These are phyloP conservation scores for Eolophus roseicapilla DNA, from an alignment of 2,113 vertebrate genomes.

Conservation along the genomic window DNA sequence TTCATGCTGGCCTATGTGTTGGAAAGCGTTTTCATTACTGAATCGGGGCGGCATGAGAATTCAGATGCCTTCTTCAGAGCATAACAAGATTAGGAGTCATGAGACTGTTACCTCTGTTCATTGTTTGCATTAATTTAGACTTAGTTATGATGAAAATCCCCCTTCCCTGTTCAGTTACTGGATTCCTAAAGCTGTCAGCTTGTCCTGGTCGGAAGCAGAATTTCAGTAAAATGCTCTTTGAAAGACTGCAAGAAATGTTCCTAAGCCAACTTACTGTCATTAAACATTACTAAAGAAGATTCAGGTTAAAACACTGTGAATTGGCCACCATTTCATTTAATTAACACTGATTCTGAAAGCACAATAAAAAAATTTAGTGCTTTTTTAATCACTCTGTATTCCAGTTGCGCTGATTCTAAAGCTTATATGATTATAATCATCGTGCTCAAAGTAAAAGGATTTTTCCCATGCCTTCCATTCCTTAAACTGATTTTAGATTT, in stretches of 20 bases:
- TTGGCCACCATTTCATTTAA: constrained; percentile 42
- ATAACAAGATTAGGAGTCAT: constrained; percentile 34
- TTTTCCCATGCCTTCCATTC: constrained; percentile 42
- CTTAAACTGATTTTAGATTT: constrained; percentile 69
- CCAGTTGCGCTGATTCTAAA: constrained; percentile 10
- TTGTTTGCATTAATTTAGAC: constrained; percentile 57
- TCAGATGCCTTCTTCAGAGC: constrained; percentile 1
- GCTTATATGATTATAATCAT: constrained; percentile 56
- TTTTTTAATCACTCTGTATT: constrained; percentile 52
- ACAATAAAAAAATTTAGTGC: constrained; percentile 52
- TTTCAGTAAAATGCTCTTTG: constrained; percentile 38
- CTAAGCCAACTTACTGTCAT: constrained; percentile 56
- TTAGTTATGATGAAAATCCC: constrained; percentile 20
- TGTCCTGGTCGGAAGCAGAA: background rate
- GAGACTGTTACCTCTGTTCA: constrained; percentile 24
- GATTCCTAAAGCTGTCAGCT: constrained; percentile 24
- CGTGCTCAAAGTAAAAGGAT: constrained; percentile 60
- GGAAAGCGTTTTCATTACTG: background rate
- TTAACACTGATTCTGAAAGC: constrained; percentile 52
- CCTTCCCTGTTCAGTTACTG: constrained; percentile 29
- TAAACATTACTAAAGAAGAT: constrained; percentile 45
- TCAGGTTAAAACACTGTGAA: constrained; percentile 26
- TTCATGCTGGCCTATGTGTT: background rate
- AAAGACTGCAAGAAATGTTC: constrained; percentile 31
- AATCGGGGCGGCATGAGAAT: background rate